Base-by-base conservation (phyloP, 64 coral and sea anemone species). In the Stichodactyla helianthus region DNA sequence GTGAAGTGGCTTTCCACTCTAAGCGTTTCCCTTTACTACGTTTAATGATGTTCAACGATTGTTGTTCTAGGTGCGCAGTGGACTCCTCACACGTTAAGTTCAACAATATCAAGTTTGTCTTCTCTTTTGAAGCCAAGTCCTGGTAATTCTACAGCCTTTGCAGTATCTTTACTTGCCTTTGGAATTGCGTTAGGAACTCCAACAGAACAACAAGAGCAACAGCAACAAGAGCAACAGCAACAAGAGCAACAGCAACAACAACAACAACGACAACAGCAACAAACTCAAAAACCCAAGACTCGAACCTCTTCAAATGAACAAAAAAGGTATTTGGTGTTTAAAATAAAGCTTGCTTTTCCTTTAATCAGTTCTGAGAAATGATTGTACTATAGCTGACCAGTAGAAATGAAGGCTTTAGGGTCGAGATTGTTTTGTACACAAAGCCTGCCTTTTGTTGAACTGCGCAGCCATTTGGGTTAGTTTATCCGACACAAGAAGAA, bases 161-260 rank as follows among this genome's bases (percentile, higher is more conserved):
- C 83, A 5, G 83, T 84, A 25, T 84, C 83, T 84, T 51, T 84
- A 25, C 83, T 84, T 10, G 59, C 83, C 23, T 84, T 84, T 63
- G 83, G 83, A 16, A 35, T 84, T 0, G 83, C 83, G 23, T 18
- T 84, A 20, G 83, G 83, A 44, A 50, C 83, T 26, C 54, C 44
- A 60, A 28, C 54, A 27, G 20, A 61, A 63, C 31, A 57, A 18
- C 82, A n/a, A 23, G 5, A 84, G 5, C 1, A 52, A 0, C 54
- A 52, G 17, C 80, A 51, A 54, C 80, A 83, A 6, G 52, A 54
- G 5, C 50, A 60, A 10, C 52, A 26, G 14, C 15, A 54, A 10
- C 51, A 44, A 44, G 1, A 44, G 35, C 35, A n/a, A 23, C 19
- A 84, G 5, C 1, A 52, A 25, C 54, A 52, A 53, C 80, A 51